phyloP scores from a whole-genome alignment of 2,888 invertebrate genomes.

The Polydrusus tereticollis region DNA sequence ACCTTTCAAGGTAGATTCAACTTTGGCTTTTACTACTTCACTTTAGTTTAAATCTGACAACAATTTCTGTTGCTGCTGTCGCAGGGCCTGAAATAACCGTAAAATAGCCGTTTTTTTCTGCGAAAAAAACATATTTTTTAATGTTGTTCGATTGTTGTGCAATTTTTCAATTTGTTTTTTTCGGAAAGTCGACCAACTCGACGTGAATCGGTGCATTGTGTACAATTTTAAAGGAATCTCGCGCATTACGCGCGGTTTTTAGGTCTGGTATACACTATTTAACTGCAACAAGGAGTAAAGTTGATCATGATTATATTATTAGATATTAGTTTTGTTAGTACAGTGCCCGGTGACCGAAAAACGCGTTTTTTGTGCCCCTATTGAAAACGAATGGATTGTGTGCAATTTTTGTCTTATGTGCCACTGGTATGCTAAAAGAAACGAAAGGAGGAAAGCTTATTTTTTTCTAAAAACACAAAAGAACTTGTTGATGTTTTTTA shows the following conservation, averaged over 20 bases:
- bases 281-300: not conserved
- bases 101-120: too few species aligned
- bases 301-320: conserved; percentile 8
- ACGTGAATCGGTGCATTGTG: not conserved
- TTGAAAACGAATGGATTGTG: not conserved
- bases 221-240: not conserved
- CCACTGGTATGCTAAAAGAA: too few species aligned
- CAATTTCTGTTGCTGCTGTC: conserved; percentile 11
- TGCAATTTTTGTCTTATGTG: not conserved
- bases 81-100: not conserved
- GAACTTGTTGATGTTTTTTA: too few species aligned
- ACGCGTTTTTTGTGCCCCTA: not conserved
- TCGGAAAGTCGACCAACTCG: not conserved
- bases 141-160: not conserved
- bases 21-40: conserved; percentile 43
- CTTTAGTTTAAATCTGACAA: conserved; percentile 34
- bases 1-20: conserved; percentile 48
- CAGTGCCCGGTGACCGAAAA: conserved; percentile 6
- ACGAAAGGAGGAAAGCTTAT: too few species aligned
- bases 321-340: conserved; percentile 8
- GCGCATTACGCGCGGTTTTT: not conserved
- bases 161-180: not conserved
- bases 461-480: too few species aligned
- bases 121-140: too few species aligned
- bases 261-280: not conserved